phyloP scores from a whole-genome alignment of 1,140 invertebrate genomes.

The Drosophila lini region DNA sequence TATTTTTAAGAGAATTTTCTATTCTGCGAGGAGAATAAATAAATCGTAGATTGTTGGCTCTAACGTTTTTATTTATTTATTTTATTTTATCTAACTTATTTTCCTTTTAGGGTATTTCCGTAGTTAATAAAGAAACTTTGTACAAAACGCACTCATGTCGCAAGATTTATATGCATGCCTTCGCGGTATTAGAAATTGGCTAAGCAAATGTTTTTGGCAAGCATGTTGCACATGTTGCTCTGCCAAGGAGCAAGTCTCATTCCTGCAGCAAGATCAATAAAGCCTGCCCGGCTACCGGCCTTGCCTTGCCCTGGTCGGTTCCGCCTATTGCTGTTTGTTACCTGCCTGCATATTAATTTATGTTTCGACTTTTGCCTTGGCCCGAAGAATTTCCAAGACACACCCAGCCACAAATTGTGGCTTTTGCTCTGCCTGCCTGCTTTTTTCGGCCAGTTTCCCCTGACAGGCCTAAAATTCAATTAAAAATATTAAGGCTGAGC shows the following conservation, averaged over 20 bases:
- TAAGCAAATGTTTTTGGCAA: conserved; percentile 42
- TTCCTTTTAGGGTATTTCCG: conserved; percentile 1
- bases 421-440: conserved; percentile 4
- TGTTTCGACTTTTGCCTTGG: conserved; percentile 58
- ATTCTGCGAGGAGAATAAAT: background rate
- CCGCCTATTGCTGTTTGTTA: conserved; percentile 55
- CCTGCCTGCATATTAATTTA: conserved; percentile 61
- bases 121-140: background rate
- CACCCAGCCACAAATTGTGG: conserved; percentile 47
- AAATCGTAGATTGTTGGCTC: background rate
- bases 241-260: conserved; percentile 17
- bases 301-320: conserved; percentile 48
- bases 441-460: conserved; percentile 25
- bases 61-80: background rate
- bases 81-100: too few species aligned
- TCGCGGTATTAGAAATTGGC: conserved; percentile 43
- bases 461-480: conserved; percentile 55
- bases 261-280: conserved; percentile 43
- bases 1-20: background rate
- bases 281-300: conserved; percentile 47
- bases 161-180: conserved; percentile 29
- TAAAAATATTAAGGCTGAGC: conserved; percentile 49
- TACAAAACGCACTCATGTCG: conserved; percentile 21
- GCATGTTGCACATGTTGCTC: conserved; percentile 40
- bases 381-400: conserved; percentile 53